Percentiles rank a stretch among this genome's conserved stretches.
These are phyloP conservation scores for Pygocentrus nattereri DNA, from an alignment of 2,797 vertebrate genomes.

Conservation along the genomic window DNA sequence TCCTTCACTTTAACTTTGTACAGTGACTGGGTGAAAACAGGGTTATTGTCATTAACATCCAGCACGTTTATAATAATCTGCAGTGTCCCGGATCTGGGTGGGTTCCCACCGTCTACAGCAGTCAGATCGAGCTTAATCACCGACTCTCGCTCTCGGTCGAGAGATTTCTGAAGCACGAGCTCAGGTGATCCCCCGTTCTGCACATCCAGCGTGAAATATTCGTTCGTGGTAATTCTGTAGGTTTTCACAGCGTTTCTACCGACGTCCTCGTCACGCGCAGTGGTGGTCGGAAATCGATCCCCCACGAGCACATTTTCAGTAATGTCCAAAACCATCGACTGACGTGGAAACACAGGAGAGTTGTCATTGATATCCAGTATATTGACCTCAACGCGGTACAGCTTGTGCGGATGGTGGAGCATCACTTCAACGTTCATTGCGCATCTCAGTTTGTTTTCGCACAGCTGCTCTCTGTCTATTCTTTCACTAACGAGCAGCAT, in stretches of 20 bases:
- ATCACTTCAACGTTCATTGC: constrained; percentile 79
- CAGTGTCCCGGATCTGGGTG: constrained; percentile 27
- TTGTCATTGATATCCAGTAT: constrained; percentile 85
- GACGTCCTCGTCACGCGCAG: constrained; percentile 80
- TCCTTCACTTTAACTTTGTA: constrained; percentile 86
- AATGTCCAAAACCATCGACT: constrained; percentile 67
- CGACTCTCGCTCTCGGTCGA: constrained; percentile 80
- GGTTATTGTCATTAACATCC: constrained; percentile 78
- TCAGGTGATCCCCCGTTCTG: constrained; percentile 77
- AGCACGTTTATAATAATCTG: constrained; percentile 25
- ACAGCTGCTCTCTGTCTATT: constrained; percentile 83
- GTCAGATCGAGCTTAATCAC: constrained; percentile 77
- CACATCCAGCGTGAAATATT: constrained; percentile 77
- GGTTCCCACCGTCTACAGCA: constrained; percentile 77
- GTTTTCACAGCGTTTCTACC: constrained; percentile 78
- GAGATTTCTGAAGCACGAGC: constrained; percentile 78
- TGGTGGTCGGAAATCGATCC: constrained; percentile 75
- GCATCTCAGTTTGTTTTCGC: constrained; percentile 73
- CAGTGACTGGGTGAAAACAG: constrained; percentile 76
- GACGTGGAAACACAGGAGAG: constrained; percentile 77
- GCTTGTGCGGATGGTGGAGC: constrained; percentile 79
- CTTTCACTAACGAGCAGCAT: constrained; percentile 76
- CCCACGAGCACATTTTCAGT: constrained; percentile 75
- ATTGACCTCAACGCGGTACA: constrained; percentile 81
- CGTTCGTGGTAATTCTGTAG: constrained; percentile 75